Conservation (phyloP, 2,888 invertebrate species). For the Prenolepis imparis region DNA sequence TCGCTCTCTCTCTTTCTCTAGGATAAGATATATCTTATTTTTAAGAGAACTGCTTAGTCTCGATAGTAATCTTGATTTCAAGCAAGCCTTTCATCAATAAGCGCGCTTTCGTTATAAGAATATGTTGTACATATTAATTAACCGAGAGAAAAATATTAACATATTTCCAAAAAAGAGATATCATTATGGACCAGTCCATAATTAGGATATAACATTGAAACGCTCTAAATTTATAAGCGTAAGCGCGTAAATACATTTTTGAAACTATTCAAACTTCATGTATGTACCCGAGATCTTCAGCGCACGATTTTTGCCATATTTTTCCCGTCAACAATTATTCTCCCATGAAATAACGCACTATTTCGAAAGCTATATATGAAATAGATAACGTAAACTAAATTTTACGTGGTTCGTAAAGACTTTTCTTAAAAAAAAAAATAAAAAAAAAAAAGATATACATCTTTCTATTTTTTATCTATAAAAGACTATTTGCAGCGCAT, state of each 20-base stretch:
- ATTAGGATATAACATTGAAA: slow-evolving; percentile 73
- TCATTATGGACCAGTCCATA: slow-evolving; percentile 80
- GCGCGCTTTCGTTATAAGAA: slow-evolving; percentile 68
- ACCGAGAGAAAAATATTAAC: slow-evolving; percentile 69
- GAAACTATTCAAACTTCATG: slow-evolving; percentile 38
- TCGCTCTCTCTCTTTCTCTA: not conserved
- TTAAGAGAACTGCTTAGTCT: slow-evolving; percentile 46
- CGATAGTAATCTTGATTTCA: slow-evolving; percentile 77
- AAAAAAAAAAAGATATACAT: not conserved
- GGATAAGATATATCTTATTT: slow-evolving; percentile 29
- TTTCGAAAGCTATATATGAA: not conserved
- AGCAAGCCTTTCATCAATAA: slow-evolving; percentile 65
- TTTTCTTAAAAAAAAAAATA: not conserved
- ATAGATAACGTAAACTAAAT: not conserved
- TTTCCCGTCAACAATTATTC: not conserved
- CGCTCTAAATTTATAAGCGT: slow-evolving; percentile 63
- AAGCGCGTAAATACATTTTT: not conserved
- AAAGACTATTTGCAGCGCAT: not conserved
- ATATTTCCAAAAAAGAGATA: slow-evolving; percentile 77
- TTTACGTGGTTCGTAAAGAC: not conserved
- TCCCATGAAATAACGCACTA: not conserved
- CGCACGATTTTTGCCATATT: not conserved
- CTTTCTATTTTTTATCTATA: not conserved
- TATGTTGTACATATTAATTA: slow-evolving; percentile 73
- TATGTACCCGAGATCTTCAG: slow-evolving; percentile 58